Evolutionary conservation across 2,113 vertebrate species (phyloP).

Genomic region (Neodontobutis hainanensis): DNA sequence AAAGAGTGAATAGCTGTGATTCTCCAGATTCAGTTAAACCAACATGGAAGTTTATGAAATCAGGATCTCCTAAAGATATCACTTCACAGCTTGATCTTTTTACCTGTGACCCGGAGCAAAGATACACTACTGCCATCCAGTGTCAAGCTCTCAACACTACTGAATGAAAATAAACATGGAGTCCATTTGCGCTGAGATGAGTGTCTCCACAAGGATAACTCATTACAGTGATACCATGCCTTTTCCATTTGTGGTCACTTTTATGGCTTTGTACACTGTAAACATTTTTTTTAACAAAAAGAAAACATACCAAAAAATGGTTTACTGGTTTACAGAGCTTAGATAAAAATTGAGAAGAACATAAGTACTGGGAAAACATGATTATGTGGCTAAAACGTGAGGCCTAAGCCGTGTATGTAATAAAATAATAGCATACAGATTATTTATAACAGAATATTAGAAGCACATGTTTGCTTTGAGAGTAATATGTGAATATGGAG

Average conservation of each 20-base stretch:
- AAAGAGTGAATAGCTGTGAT: conserved; percentile 50
- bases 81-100: conserved; percentile 1
- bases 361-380: conserved; percentile 3
- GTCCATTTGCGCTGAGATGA: conserved; percentile 49
- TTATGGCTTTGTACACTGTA: conserved; percentile 69
- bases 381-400: conserved; percentile 13
- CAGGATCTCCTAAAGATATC: conserved; percentile 3
- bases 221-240: conserved; percentile 58
- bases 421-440: conserved; percentile 39
- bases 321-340: conserved; percentile 22
- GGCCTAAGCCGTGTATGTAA: conserved; percentile 12
- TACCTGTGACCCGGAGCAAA: conserved; percentile 23
- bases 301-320: conserved; percentile 45
- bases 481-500: conserved; percentile 14
- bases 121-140: conserved; percentile 72
- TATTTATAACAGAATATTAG: conserved; percentile 8
- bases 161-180: conserved; percentile 29
- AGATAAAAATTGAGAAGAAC: conserved; percentile 24
- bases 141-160: conserved; percentile 47
- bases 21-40: conserved; percentile 14
- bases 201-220: conserved; percentile 62
- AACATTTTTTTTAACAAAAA: conserved; percentile 62
- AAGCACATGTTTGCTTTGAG: conserved; percentile 25
- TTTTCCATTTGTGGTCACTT: conserved; percentile 67
- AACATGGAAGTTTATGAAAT: not conserved